Base-by-base conservation (phyloP, 2,113 vertebrate species). In the Tautogolabrus adspersus region DNA sequence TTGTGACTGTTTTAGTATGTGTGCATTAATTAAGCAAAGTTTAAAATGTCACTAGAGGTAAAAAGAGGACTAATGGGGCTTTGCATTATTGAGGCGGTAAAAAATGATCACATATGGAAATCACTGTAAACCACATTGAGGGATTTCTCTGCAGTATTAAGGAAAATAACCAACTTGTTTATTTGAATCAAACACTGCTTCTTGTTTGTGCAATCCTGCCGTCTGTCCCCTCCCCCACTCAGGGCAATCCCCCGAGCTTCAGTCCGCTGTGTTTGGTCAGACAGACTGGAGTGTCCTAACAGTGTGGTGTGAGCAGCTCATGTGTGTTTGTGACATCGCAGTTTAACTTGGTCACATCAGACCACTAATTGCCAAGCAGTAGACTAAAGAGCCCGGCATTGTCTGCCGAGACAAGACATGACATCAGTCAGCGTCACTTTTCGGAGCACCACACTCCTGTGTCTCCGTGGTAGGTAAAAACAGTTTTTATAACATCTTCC, bases 301-400 rank as follows among this genome's bases (percentile, higher is more conserved):
- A 79, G 92, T 93, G 81, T 93, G 94, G 89, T 92, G 93, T 10
- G 79, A 94, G 64, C 73, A 74, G 75, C 77, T 93, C 67, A 44
- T 83, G 92, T 94, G 88, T 93, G 88, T 81, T 79, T 94, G 93
- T 75, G 83, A 94, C 75, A 77, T 90, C 58, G 77, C 87, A 85
- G 69, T 85, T 87, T 74, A 84, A 79, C 87, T 85, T 19, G 54
- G 82, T 95, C 90, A 89, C 94, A 91, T 88, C 60, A 5, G 77
- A 79, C 72, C 86, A 92, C 92, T 95, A 95, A 95, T 94, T 94
- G 89, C 77, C 78, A 59, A 16, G 84, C 78, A 73, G 83, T 15
- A 52, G 87, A 91, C 87, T 78, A 71, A 83, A 87, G 84, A 87
- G 59, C 40, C 56, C 44, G 26, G 73, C 63, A 72, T 70, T 87